Evolutionary conservation across 2,797 vertebrate species (phyloP), one percentile per base, ranked within the genome.

Genomic region (Gobio occitaniae): DNA sequence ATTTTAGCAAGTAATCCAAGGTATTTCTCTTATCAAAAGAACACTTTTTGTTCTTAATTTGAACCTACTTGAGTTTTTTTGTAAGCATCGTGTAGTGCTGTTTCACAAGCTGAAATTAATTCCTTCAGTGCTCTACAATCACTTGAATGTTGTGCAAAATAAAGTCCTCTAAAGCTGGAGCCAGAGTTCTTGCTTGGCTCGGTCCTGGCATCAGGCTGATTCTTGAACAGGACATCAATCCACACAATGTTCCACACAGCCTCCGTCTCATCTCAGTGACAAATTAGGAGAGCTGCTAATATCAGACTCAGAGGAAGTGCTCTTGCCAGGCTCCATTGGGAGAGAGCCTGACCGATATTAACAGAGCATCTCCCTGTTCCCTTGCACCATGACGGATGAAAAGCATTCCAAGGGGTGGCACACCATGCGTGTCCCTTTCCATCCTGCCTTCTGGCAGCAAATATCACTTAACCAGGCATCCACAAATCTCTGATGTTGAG

Each of bases 221-320:
- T 71, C 75, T 61, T 84, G 52, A 79, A 79, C 83, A 84, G 76
- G 54, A 84, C 83, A 84, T 84, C 54, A 84, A 84, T 84, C 76
- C 77, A 36, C 54, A 79, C 68, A 78, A 79, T 84, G 83, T 79
- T 79, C 74, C 48, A 80, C 77, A 78, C 59, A 83, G 56, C 59
- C 81, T 70, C 56, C 61, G 36, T 80, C 79, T 82, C 79, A 86
- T 70, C 63, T 52, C 79, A 86, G 72, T 78, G 74, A 86, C 70
- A 81, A 68, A 76, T 76, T 76, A 69, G 71, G 52, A 70, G 72
- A 77, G 50, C 59, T 76, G 44, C 63, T 79, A 69, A 82, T 76
- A 48, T 75, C 74, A 68, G 71, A 77, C 52, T 82, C 61, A 13
- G 48, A 86, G 71, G 48, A 76, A 76, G 70, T 68, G 78, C 78